Base-by-base conservation (phyloP, 2,797 vertebrate species). In the Onychomys torridus region DNA sequence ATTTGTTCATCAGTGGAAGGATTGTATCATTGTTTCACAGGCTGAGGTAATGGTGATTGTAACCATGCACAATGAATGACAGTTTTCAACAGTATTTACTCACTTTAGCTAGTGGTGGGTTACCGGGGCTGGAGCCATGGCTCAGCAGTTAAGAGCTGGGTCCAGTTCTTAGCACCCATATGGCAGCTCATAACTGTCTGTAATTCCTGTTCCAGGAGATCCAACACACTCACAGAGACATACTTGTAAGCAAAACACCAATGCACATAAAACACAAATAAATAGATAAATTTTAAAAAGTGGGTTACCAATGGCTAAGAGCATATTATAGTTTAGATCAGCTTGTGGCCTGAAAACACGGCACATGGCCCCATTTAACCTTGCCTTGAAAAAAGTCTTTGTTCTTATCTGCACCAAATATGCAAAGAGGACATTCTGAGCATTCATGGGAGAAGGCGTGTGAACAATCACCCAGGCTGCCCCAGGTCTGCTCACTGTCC, bases 1-100 rank as follows among this genome's bases (percentile, higher is more conserved):
- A 13, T 93, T 94, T 90, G 59, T 67, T 75, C 29, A 40, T 89
- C 52, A 78, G 25, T 92, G 13, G 93, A 93, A 91, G 40, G 83
- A 34, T 85, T 89, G 32, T 2, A 17, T 40, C 75, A 34, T 95
- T 75, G 75, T 19, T 34, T 88, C n/a, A 57, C 0, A 61, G 87
- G 19, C 37, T 75, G 40, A 88, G n/a, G 69, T 6, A 4, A 61
- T 84, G 83, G 85, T 2, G 79, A 77, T 32, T 86, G 86, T 8
- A 5, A 13, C 14, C 34, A 34, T 34, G 5, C 76, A 55, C 25
- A 93, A 14, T 63, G 84, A 87, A 61, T 29, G 55, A 34, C 63
- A 40, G 32, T 40, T 91, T 95, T 61, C 27, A 81, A 32, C 86
- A 29, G 92, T 86, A 49, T 67, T 85, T 37, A 46, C 9, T 21